A percentile compares a stretch with the other conserved stretches of the same genome.
Evolutionary conservation across 2,113 vertebrate genomes (phyloP).

Genomic region (Microtus montanus): DNA sequence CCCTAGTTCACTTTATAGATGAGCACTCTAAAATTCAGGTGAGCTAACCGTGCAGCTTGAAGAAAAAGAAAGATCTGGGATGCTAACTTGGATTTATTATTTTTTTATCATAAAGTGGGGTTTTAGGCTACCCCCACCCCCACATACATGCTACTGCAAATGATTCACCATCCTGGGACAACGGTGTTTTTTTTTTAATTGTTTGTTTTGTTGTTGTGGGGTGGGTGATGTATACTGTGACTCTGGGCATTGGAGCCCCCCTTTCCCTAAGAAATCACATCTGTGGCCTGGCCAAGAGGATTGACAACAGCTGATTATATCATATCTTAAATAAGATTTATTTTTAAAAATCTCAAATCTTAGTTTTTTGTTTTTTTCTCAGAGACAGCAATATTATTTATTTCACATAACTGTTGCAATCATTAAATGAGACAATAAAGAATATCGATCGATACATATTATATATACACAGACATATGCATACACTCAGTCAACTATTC

Average conservation of each 20-base stretch:
- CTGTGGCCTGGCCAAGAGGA: neutral
- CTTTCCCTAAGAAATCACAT: neutral
- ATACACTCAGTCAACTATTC: neutral
- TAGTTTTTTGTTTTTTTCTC: neutral
- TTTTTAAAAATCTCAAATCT: neutral
- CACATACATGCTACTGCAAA: neutral
- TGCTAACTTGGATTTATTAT: neutral
- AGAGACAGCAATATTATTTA: neutral
- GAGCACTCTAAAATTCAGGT: neutral
- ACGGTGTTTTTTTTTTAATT: neutral
- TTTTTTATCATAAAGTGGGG: constrained; percentile 28
- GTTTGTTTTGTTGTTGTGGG: neutral
- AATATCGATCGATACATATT: neutral
- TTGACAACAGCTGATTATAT: neutral
- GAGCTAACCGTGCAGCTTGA: neutral
- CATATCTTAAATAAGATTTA: neutral
- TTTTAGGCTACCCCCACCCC: fast-evolving
- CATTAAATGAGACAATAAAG: neutral
- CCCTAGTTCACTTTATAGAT: neutral
- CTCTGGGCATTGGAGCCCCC: neutral
- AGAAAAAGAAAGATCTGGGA: neutral
- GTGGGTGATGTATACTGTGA: neutral
- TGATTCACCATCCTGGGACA: neutral
- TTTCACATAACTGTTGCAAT: neutral
- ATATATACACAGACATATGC: no score